Percentiles rank a stretch among this genome's conserved stretches.
phyloP scores from a whole-genome alignment of 2,797 vertebrate species.

The Lophotriccus pileatus region DNA sequence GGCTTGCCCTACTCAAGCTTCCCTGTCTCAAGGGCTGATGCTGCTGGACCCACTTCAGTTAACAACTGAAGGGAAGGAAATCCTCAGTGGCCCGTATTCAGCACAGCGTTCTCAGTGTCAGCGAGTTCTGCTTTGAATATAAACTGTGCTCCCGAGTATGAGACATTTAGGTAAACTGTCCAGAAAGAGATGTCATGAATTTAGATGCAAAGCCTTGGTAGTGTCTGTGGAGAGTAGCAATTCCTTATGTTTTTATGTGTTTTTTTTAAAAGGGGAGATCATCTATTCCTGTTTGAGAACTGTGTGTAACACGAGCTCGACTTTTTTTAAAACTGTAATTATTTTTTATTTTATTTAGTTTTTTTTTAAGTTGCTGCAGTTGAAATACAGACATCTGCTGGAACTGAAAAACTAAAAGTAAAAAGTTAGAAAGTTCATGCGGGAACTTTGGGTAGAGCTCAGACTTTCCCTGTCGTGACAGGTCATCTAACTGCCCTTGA shows the following conservation, averaged over 20 bases:
- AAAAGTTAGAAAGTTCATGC: not conserved
- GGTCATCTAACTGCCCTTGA: not conserved
- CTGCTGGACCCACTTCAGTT: slow-evolving; percentile 19
- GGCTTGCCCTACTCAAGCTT: not conserved
- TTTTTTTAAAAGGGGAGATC: not conserved
- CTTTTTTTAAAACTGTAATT: not conserved
- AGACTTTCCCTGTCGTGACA: not conserved
- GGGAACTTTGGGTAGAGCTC: not conserved
- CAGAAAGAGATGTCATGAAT: not conserved
- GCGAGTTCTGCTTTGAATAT: not conserved
- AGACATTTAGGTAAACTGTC: not conserved
- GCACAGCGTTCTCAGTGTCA: not conserved
- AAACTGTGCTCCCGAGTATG: not conserved
- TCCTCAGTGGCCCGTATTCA: not conserved
- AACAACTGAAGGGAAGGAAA: slow-evolving; percentile 13
- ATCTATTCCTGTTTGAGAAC: not conserved
- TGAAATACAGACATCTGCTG: not conserved
- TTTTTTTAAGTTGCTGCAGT: not conserved
- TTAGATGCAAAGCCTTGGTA: not conserved
- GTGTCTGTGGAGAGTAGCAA: not conserved
- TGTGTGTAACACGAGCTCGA: not conserved
- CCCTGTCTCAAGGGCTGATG: slow-evolving; percentile 3
- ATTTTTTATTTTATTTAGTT: not conserved
- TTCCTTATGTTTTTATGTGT: not conserved
- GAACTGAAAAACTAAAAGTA: not conserved